Conservation (phyloP, 2,888 invertebrate species). For the Graphium colonna region DNA sequence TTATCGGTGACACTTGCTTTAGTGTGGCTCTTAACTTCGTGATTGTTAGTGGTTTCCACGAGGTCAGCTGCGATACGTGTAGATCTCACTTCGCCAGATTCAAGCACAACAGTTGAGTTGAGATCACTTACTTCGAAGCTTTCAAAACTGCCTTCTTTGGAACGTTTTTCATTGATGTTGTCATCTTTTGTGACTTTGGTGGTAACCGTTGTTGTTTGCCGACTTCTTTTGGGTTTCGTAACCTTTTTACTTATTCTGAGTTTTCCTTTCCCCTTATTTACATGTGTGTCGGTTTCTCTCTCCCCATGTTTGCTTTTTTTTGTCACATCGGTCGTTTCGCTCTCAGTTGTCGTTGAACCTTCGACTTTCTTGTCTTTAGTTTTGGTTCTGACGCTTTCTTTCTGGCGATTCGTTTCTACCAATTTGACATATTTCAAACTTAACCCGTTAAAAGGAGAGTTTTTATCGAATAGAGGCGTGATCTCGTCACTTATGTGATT, state of each 20-base stretch:
- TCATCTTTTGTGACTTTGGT: no score
- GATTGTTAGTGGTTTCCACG: no score
- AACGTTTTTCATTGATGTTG: no score
- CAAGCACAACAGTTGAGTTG: no score
- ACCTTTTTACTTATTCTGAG: not conserved
- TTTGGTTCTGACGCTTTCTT: not conserved
- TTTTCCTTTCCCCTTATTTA: not conserved
- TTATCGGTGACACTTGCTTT: not conserved
- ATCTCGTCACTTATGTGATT: not conserved
- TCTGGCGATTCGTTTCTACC: constrained; percentile 1
- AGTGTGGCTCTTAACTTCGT: not conserved
- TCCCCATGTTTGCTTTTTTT: no score
- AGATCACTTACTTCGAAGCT: no score
- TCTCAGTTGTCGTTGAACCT: not conserved
- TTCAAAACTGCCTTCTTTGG: no score
- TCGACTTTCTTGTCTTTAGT: not conserved
- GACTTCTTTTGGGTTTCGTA: not conserved
- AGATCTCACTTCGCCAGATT: no score
- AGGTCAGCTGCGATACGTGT: no score
- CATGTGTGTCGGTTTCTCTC: not conserved
- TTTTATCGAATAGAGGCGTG: not conserved
- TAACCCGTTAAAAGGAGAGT: constrained; percentile 1
- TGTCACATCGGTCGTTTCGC: not conserved
- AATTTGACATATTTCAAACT: constrained; percentile 12
- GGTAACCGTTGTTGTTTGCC: no score